Conservation (phyloP, 1,140 invertebrate species). For the Dinoponera quadriceps region DNA sequence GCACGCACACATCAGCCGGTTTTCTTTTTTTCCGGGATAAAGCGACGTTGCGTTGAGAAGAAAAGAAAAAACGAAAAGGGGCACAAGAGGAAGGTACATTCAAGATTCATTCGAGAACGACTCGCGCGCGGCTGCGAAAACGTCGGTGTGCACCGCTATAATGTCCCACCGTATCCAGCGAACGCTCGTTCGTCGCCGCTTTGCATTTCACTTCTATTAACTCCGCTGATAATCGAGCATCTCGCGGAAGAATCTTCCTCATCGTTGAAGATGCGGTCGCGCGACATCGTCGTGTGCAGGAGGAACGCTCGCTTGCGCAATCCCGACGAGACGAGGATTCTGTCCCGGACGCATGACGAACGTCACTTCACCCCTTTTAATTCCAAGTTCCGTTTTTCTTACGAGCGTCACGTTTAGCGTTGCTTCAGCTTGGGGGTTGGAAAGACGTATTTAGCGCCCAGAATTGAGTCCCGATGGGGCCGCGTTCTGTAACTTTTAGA, state of each 20-base stretch:
- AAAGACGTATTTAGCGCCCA: no score
- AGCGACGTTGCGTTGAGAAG: background rate
- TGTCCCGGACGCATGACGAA: no score
- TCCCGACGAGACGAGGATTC: background rate
- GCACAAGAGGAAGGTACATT: background rate
- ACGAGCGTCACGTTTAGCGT: no score
- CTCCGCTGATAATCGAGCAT: slow-evolving; percentile 31
- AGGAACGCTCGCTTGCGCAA: background rate
- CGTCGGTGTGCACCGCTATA: background rate
- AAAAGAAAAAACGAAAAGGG: background rate
- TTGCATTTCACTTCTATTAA: slow-evolving; percentile 44
- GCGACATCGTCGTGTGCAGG: no score
- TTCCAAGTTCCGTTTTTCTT: no score
- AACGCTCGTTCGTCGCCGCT: slow-evolving; percentile 2
- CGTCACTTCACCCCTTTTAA: no score
- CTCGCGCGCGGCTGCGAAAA: slow-evolving; percentile 9
- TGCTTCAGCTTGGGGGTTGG: no score
- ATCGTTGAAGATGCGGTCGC: background rate
- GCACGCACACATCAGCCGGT: background rate
- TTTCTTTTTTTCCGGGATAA: slow-evolving; percentile 26
- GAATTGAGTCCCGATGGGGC: no score
- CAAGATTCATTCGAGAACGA: slow-evolving; percentile 20
- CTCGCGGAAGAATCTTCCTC: background rate
- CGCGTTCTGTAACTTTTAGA: no score
- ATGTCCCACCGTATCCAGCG: background rate